Evolutionary conservation across 2,797 vertebrate genomes (phyloP), one percentile per base, ranked within the genome.

Genomic region (Rhinoraja longicauda): DNA sequence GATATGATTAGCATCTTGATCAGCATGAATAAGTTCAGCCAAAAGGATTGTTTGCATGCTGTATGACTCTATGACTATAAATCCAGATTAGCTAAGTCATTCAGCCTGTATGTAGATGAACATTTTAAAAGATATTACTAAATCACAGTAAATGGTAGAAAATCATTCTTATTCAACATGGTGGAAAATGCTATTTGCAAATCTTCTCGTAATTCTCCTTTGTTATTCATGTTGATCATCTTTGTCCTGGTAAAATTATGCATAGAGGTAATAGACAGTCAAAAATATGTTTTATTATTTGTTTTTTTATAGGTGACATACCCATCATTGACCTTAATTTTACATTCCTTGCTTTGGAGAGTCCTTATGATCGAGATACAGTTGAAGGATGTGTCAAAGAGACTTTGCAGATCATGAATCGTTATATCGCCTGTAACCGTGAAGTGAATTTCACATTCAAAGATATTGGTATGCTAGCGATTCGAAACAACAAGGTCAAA

Each of bases 331-430:
- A 96, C 9, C 95, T 98, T 75, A 98, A 97, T 95, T 97, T 96
- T 94, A 93, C 96, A 57, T 95, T 95, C 6, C 94, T 98, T 93
- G 96, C 97, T 12, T 94, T 96, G 76, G 95, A 96, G 62, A 94
- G 95, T 17, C 95, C 95, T 0, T 97, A 96, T 94, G 95, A 95
- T 93, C 96, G 97, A 75, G 96, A 97, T 21, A 82, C 93, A 0
- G 96, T 97, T 26, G 96, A 97, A 94, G 96, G 96, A 93, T 98
- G 97, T 32, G 90, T 98, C 64, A 96, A 96, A 93, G 96, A 98
- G 94, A 97, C 96, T 0, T 93, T 97, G 29, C 94, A 95, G 67
- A 94, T 96, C 73, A 95, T 98, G 82, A 95, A 96, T 0, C 95
- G 95, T 93, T 96, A 95, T 82, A 94, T 97, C 84, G 95, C 96